These are phyloP conservation scores for Neopipo cinnamomea DNA, from an alignment of 2,113 vertebrate genomes.

Conservation along the genomic window DNA sequence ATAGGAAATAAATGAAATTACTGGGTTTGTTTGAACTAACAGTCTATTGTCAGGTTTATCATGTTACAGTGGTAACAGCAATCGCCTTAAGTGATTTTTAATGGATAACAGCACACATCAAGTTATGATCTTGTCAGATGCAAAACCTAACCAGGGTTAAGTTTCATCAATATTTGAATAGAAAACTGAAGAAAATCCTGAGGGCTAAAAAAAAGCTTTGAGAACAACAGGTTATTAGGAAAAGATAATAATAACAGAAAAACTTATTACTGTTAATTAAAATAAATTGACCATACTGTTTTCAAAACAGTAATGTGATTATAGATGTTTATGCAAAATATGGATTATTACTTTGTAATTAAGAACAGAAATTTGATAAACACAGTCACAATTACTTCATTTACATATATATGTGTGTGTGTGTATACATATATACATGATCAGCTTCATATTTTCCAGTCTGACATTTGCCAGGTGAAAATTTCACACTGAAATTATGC, in stretches of 20 bases:
- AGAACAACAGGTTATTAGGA: not conserved
- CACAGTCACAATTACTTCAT: not conserved
- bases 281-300: constrained; percentile 10
- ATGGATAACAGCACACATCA: constrained; percentile 41
- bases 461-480: not conserved
- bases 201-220: not conserved
- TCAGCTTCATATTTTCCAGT: not conserved
- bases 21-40: constrained; percentile 42
- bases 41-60: constrained; percentile 49
- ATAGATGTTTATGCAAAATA: constrained; percentile 10
- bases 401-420: not conserved
- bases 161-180: not conserved
- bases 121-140: constrained; percentile 53
- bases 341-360: not conserved
- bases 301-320: not conserved
- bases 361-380: not conserved
- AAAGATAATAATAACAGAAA: not conserved
- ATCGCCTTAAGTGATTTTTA: constrained; percentile 58
- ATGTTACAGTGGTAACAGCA: constrained; percentile 13
- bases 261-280: not conserved
- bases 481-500: not conserved
- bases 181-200: not conserved
- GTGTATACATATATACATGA: not conserved
- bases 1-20: constrained; percentile 36
- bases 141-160: not conserved